Percentiles rank a stretch among this genome's conserved stretches.
Conservation (phyloP, 2,113 vertebrate species). For the Rhea pennata region DNA sequence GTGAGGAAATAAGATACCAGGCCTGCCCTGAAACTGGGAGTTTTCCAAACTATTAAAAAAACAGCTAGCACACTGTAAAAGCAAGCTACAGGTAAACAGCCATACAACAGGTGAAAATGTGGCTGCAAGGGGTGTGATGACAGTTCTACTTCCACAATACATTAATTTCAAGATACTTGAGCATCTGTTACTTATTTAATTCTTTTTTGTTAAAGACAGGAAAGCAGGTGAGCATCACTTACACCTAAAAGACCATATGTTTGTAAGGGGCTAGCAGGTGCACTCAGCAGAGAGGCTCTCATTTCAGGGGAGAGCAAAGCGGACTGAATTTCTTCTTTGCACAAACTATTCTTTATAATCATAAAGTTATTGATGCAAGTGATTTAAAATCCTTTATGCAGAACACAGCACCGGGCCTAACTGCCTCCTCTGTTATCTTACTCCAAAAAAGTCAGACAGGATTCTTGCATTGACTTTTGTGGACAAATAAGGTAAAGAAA, state of each 20-base stretch:
- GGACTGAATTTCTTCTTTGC: neutral
- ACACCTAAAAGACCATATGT: slow-evolving; percentile 15
- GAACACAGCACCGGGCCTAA: neutral
- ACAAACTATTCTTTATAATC: neutral
- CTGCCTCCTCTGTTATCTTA: neutral
- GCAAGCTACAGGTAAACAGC: slow-evolving; percentile 20
- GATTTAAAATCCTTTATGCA: neutral
- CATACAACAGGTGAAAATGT: slow-evolving; percentile 39
- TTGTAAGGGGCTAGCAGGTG: neutral
- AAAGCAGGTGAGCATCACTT: slow-evolving; percentile 18
- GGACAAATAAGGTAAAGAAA: neutral
- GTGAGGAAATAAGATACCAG: neutral
- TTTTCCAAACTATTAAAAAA: neutral
- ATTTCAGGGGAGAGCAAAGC: neutral
- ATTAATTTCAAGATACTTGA: slow-evolving; percentile 25
- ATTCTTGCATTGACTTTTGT: neutral
- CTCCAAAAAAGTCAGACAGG: neutral
- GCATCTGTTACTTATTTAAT: slow-evolving; percentile 24
- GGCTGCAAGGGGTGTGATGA: slow-evolving; percentile 12
- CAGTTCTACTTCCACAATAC: slow-evolving; percentile 36
- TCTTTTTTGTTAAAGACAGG: slow-evolving; percentile 29
- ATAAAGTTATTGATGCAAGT: neutral
- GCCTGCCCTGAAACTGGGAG: neutral
- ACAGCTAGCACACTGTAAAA: slow-evolving; percentile 1
- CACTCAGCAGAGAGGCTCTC: neutral